These are phyloP conservation scores for Tonatia bakeri DNA, from an alignment of 2,113 vertebrate species.

Conservation along the genomic window DNA sequence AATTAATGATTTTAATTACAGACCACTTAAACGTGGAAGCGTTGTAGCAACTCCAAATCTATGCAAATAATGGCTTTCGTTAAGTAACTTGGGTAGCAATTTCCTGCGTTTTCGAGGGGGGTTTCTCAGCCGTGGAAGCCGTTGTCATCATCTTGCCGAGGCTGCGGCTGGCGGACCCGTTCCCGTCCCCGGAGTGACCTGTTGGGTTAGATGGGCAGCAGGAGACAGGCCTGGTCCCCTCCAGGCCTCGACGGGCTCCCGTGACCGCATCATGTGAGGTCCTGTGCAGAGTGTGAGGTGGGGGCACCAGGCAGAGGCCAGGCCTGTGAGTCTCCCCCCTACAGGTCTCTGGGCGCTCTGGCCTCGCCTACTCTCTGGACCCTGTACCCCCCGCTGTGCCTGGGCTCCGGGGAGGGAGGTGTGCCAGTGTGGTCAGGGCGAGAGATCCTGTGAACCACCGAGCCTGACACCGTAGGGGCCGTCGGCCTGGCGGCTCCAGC, in stretches of 20 bases:
- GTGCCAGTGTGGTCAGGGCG: neutral
- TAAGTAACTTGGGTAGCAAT: constrained; percentile 71
- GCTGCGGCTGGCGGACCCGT: neutral
- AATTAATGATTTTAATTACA: constrained; percentile 83
- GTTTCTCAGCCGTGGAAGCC: constrained; percentile 46
- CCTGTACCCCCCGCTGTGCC: neutral
- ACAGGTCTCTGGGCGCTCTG: fast-evolving
- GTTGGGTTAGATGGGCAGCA: neutral
- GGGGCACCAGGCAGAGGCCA: neutral
- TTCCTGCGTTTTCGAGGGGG: constrained; percentile 67
- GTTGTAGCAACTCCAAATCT: constrained; percentile 70
- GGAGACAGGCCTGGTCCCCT: neutral
- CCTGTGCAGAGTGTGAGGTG: neutral
- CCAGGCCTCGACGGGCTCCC: too few species aligned
- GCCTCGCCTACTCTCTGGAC: neutral
- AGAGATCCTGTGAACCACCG: neutral
- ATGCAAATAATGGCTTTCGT: constrained; percentile 78
- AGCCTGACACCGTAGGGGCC: neutral
- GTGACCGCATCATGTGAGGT: neutral
- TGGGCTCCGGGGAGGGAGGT: neutral
- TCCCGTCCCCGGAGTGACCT: neutral
- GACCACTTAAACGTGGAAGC: constrained; percentile 72
- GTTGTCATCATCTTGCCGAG: neutral
- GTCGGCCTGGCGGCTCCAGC: neutral
- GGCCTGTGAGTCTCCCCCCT: neutral